Percentiles rank a stretch among this genome's conserved stretches.
Evolutionary conservation across 30 jellyfish, hydroid and myxozoan genomes (phyloP).

Genomic region (Aurelia aurita): DNA sequence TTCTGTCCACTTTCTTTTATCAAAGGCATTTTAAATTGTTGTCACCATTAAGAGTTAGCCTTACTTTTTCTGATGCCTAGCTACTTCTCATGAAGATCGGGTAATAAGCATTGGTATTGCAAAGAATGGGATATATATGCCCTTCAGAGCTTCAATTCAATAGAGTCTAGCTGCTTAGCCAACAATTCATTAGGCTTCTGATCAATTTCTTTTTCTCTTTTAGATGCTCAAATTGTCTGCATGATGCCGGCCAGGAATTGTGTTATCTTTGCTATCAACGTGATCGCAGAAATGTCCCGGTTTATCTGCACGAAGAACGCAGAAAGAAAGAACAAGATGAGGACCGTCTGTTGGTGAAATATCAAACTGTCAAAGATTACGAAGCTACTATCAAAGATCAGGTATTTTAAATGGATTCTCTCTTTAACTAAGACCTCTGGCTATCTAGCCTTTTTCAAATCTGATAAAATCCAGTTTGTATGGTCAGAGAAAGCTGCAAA

Average conservation of each 20-base stretch:
- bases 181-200: no score
- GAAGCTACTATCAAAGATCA: conserved; percentile 86
- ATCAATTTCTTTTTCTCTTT: neutral
- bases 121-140: no score
- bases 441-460: no score
- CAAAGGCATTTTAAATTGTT: neutral
- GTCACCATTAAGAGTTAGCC: no score
- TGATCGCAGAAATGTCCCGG: conserved; percentile 86
- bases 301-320: conserved; percentile 81
- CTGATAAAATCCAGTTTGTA: no score
- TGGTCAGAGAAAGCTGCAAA: no score
- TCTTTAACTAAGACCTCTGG: no score
- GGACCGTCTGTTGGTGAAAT: conserved; percentile 82
- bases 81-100: no score
- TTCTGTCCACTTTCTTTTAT: neutral
- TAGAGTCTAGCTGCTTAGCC: no score
- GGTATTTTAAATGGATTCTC: conserved; percentile 43
- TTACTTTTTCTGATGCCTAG: no score
- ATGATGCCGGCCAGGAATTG: conserved; percentile 88
- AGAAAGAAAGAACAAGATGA: conserved; percentile 85
- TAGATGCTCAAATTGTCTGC: conserved; percentile 86
- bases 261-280: conserved; percentile 95
- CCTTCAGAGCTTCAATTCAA: no score
- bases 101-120: no score
- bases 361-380: conserved; percentile 76